These are phyloP conservation scores for Anhinga rufa DNA, from an alignment of 2,113 vertebrate species.

Conservation along the genomic window DNA sequence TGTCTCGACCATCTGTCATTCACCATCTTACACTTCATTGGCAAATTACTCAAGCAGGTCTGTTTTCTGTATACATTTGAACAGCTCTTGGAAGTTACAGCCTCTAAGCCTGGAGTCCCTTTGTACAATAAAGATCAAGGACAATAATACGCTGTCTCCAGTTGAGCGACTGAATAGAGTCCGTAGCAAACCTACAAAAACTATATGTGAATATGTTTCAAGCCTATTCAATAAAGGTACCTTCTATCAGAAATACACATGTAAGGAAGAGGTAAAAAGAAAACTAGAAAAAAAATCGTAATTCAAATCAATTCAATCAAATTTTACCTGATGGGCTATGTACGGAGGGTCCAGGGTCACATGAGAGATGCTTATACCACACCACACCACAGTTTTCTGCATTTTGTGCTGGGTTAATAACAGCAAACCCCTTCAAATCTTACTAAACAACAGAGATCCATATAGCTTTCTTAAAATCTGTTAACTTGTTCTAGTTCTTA, in stretches of 20 bases:
- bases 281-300: neutral
- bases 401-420: neutral
- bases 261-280: neutral
- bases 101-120: neutral
- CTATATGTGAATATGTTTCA: neutral
- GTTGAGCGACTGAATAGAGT: rapidly evolving
- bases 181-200: neutral
- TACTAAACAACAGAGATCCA: neutral
- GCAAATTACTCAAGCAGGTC: slow-evolving; percentile 6
- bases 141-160: rapidly evolving
- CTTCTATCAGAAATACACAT: neutral
- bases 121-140: neutral
- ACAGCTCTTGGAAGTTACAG: neutral
- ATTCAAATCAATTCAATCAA: neutral
- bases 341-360: neutral
- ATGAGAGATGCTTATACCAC: neutral
- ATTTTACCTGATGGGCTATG: neutral
- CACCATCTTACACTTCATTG: neutral
- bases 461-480: neutral
- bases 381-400: neutral
- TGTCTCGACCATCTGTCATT: slow-evolving; percentile 22
- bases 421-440: neutral
- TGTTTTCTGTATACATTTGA: neutral
- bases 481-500: neutral
- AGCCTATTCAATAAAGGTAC: neutral